Percentiles rank a stretch among this genome's conserved stretches.
Evolutionary conservation across 1,140 invertebrate species (phyloP).

Genomic region (Zaprionus davidi): DNA sequence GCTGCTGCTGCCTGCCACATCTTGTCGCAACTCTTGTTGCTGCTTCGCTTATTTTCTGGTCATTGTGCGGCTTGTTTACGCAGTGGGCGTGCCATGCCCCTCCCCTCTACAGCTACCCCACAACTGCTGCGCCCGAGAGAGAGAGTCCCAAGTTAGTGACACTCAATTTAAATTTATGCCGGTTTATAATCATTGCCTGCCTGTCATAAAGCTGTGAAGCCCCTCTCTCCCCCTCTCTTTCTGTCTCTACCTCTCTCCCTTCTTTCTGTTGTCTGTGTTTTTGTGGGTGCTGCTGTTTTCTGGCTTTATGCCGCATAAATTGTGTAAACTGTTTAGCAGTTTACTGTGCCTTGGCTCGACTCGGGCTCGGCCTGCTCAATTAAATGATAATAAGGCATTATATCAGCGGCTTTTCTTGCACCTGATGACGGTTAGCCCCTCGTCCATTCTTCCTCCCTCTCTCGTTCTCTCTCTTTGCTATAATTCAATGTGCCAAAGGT

Average conservation of each 20-base stretch:
- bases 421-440: conserved; percentile 4
- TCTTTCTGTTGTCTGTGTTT: background rate
- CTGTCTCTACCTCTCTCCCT: background rate
- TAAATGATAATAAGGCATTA: conserved; percentile 61
- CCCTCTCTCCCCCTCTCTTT: background rate
- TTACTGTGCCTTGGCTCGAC: conserved; percentile 15
- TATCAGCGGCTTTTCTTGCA: conserved; percentile 42
- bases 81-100: conserved; percentile 39
- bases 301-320: conserved; percentile 46
- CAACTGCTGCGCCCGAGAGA: background rate
- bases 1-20: conserved; percentile 29
- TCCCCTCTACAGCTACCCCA: background rate
- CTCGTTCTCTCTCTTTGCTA: background rate
- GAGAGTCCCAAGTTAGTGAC: conserved; percentile 54
- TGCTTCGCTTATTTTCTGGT: conserved; percentile 63
- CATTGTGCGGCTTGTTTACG: conserved; percentile 64
- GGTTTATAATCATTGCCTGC: conserved; percentile 65
- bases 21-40: conserved; percentile 52
- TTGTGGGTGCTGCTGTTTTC: conserved; percentile 23
- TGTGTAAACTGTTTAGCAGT: conserved; percentile 60
- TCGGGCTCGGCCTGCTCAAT: conserved; percentile 43
- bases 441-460: background rate
- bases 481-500: conserved; percentile 1
- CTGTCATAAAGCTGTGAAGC: conserved; percentile 54
- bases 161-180: conserved; percentile 68